Conservation (phyloP, 1,140 invertebrate genomes). For the Tetragonula clypearis region DNA sequence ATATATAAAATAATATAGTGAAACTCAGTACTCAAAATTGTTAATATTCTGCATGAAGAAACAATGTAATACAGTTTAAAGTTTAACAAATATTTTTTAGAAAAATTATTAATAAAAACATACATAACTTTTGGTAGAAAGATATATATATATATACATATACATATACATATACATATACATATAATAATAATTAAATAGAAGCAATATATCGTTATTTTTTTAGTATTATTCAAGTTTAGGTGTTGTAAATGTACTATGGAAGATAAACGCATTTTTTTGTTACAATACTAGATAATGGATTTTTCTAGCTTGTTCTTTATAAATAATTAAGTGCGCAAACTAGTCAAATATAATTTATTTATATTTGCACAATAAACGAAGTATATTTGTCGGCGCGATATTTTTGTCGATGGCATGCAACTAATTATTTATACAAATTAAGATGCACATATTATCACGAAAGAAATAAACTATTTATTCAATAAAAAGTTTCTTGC, state of each 20-base stretch:
- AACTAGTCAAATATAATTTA: constrained; percentile 40
- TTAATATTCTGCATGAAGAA: constrained; percentile 42
- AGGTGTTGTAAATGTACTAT: background rate
- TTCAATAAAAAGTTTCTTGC: constrained; percentile 27
- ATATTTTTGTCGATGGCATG: constrained; percentile 9
- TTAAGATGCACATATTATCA: constrained; percentile 45
- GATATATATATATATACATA: background rate
- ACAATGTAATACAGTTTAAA: constrained; percentile 43
- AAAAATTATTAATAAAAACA: constrained; percentile 20
- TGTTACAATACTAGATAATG: background rate
- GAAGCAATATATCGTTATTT: constrained; percentile 23
- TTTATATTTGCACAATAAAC: constrained; percentile 34
- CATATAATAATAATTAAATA: constrained; percentile 7
- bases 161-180: background rate
- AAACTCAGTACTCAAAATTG: background rate
- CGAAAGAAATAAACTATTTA: constrained; percentile 59
- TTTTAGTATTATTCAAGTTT: constrained; percentile 15
- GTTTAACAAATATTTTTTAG: constrained; percentile 56
- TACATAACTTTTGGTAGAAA: constrained; percentile 8
- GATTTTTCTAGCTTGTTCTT: constrained; percentile 13
- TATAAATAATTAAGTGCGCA: constrained; percentile 23
- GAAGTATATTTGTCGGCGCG: background rate
- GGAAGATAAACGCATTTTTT: background rate
- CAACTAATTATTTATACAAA: constrained; percentile 50
- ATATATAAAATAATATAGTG: constrained; percentile 27